phyloP scores from a whole-genome alignment of 2,113 vertebrate genomes.

The Aix galericulata region DNA sequence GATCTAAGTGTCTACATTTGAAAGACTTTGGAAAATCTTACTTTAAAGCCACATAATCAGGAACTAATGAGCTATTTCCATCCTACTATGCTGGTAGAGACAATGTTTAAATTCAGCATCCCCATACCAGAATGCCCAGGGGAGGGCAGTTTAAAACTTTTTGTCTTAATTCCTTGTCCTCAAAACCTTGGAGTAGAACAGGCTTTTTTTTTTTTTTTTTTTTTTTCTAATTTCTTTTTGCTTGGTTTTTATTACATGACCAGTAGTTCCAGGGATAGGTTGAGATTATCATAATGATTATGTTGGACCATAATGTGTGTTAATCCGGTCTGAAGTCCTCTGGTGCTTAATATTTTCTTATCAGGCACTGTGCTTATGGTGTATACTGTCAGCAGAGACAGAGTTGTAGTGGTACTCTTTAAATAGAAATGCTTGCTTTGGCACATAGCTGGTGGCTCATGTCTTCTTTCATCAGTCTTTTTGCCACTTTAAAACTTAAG shows the following conservation, averaged over 20 bases:
- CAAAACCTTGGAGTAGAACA: background rate
- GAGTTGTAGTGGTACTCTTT: background rate
- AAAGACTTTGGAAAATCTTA: background rate
- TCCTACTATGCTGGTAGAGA: background rate
- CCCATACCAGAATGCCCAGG: background rate
- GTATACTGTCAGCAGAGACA: background rate
- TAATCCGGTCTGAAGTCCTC: background rate
- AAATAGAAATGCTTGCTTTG: background rate
- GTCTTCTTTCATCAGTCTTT: background rate
- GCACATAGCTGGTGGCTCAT: background rate
- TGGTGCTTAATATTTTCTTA: background rate
- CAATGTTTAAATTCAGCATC: background rate
- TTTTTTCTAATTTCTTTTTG: background rate
- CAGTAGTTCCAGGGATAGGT: background rate
- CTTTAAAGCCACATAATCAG: background rate
- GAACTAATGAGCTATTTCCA: background rate
- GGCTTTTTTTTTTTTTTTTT: background rate
- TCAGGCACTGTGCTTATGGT: background rate
- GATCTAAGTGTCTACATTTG: background rate
- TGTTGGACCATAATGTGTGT: background rate
- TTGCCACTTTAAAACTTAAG: background rate
- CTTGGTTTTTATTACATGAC: background rate
- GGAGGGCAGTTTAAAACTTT: background rate
- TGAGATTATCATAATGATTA: background rate
- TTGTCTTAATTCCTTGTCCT: background rate